phyloP scores from a whole-genome alignment of 2,797 vertebrate species.

The Pipistrellus kuhlii region DNA sequence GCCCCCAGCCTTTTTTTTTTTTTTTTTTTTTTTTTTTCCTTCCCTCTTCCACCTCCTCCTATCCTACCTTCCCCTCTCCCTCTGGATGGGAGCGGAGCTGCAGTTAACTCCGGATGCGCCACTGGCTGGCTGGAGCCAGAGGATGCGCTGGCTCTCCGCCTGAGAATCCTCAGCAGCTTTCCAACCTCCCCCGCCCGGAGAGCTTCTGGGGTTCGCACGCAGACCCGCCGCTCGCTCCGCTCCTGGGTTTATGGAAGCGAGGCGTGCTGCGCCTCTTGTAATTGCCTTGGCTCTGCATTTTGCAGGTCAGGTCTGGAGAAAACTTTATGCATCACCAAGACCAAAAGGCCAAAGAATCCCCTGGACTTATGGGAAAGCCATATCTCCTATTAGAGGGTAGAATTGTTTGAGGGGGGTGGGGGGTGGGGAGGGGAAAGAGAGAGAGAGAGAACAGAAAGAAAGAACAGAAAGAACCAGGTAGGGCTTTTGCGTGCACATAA shows the following conservation, averaged over 20 bases:
- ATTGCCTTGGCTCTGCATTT: neutral
- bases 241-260: neutral
- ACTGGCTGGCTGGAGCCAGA: neutral
- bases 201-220: neutral
- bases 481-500: neutral
- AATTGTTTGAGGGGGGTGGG: too few relatives aligned
- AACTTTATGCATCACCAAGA: slow-evolving; percentile 61
- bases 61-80: slow-evolving; percentile 59
- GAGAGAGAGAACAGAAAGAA: too few relatives aligned
- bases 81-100: neutral
- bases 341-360: neutral
- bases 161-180: neutral
- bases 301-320: neutral
- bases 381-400: neutral
- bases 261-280: neutral
- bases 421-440: too few relatives aligned
- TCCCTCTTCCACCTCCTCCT: neutral
- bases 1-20: neutral
- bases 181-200: neutral
- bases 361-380: neutral
- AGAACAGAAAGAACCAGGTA: neutral
- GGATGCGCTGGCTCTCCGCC: neutral
- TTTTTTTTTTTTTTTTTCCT: neutral
- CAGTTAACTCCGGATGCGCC: neutral
- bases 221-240: neutral